Evolutionary conservation across 1,140 invertebrate genomes (phyloP), one percentile per base, ranked within the genome.

Genomic region (Dendrolimus punctatus): DNA sequence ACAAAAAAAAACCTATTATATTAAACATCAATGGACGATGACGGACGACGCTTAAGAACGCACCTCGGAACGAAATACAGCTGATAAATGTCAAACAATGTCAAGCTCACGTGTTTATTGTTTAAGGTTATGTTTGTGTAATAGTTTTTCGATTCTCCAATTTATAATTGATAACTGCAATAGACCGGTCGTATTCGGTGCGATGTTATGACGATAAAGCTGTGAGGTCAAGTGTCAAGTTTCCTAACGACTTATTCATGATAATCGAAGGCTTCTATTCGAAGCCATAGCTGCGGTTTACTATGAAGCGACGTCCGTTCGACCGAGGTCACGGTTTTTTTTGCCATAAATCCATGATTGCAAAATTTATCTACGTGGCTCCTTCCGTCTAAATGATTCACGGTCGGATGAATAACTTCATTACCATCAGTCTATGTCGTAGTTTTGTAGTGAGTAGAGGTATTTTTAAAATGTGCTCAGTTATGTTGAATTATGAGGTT

Each of bases 401-500:
- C 60, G 55, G 40, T 61, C 60, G 53, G 63, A 79, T 81, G 79
- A 60, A 50, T 60, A 68, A 64, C n/a, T n/a, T n/a, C n/a, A n/a
- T n/a, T n/a, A n/a, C n/a, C 52, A 36, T 69, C 64, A 51, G 64
- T 46, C 45, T 64, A 40, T 49, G 51, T 60, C 64, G 71, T 73
- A 63, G 58, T 72, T 53, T 54, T 55, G 48, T 75, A 68, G 68
- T 66, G 51, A 57, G 45, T 72, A 76, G 57, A 66, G 23, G 69
- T 58, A 40, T 52, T 53, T 38, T 55, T 36, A 85, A 71, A 53
- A 85, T 85, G 81, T 73, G 58, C 64, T 73, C 80, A 0, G 57
- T 57, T 39, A 74, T 67, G 36, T 59, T 53, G 45, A 67, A 66
- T 46, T 85, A 85, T 56, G 80, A 83, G 73, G 81, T 82, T 62